Conservation (phyloP, 2,888 invertebrate genomes). For the Epistrophe grossulariae region DNA sequence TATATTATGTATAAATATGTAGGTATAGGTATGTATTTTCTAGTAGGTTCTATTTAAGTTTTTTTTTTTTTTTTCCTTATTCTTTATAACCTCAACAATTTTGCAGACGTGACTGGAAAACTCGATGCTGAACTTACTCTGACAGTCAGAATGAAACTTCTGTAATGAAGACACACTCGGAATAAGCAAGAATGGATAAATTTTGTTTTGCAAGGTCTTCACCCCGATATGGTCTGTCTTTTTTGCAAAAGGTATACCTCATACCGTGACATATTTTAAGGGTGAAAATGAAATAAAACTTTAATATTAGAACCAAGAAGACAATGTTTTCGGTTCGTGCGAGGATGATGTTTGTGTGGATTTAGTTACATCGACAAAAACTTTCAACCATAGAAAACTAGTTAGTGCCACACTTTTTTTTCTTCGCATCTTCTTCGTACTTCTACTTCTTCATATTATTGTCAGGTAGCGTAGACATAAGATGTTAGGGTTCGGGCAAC, state of each 20-base stretch:
- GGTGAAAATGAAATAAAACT: constrained; percentile 59
- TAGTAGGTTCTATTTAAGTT: constrained; percentile 18
- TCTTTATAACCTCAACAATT: constrained; percentile 60
- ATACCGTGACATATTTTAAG: neutral
- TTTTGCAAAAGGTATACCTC: neutral
- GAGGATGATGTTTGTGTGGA: constrained; percentile 39
- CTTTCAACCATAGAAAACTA: constrained; percentile 42
- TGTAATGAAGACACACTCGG: constrained; percentile 67
- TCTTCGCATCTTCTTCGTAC: constrained; percentile 8
- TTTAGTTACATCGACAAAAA: constrained; percentile 72
- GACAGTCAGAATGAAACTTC: constrained; percentile 59
- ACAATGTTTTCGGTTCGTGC: neutral
- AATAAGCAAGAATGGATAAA: constrained; percentile 27
- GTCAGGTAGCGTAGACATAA: constrained; percentile 42
- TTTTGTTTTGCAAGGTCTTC: constrained; percentile 22
- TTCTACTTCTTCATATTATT: constrained; percentile 21
- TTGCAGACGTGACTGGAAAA: constrained; percentile 67
- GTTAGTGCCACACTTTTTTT: constrained; percentile 11
- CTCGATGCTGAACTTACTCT: constrained; percentile 49
- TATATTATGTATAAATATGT: neutral
- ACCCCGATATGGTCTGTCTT: neutral
- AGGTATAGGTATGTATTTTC: neutral
- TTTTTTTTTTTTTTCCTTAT: constrained; percentile 13
- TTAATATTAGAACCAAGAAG: constrained; percentile 29
- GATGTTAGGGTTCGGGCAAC: constrained; percentile 16